phyloP scores from a whole-genome alignment of 2,888 invertebrate genomes.

The Panorpa germanica region DNA sequence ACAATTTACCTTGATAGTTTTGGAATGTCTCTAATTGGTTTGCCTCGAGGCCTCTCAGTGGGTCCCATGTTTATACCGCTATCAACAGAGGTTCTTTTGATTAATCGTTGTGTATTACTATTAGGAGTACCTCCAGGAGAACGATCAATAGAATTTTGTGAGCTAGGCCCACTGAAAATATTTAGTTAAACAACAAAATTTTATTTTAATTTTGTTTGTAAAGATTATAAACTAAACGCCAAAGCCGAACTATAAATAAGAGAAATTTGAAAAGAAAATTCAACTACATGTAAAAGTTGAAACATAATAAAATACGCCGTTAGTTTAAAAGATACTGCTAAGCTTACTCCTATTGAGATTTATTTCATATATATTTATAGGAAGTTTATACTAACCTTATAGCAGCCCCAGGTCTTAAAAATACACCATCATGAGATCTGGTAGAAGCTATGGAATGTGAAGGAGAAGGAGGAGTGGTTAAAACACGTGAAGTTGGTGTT shows the following conservation, averaged over 20 bases:
- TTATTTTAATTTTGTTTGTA: neutral
- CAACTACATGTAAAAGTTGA: too few relatives aligned
- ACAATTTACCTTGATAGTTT: too few relatives aligned
- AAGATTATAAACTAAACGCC: neutral
- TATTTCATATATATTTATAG: neutral
- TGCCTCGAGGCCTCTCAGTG: constrained; percentile 18
- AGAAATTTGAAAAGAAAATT: too few relatives aligned
- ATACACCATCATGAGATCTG: constrained; percentile 45
- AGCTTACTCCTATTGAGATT: too few relatives aligned
- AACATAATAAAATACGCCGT: too few relatives aligned
- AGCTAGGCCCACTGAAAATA: constrained; percentile 21
- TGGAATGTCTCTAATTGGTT: constrained; percentile 26
- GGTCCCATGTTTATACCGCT: constrained; percentile 57
- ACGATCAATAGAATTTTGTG: constrained; percentile 18
- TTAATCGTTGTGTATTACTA: constrained; percentile 31
- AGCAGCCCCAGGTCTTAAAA: constrained; percentile 45
- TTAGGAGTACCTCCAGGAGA: constrained; percentile 19
- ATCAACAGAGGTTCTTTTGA: constrained; percentile 58
- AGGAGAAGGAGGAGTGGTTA: constrained; percentile 20
- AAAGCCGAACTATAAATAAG: too few relatives aligned
- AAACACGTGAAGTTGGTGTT: too few relatives aligned
- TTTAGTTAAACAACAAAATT: neutral
- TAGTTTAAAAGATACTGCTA: too few relatives aligned
- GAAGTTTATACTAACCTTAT: constrained; percentile 21
- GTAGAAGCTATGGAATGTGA: constrained; percentile 26